Evolutionary conservation across 2,888 invertebrate species (phyloP), one percentile per base, ranked within the genome.

Genomic region (Meteorus cinctellus): DNA sequence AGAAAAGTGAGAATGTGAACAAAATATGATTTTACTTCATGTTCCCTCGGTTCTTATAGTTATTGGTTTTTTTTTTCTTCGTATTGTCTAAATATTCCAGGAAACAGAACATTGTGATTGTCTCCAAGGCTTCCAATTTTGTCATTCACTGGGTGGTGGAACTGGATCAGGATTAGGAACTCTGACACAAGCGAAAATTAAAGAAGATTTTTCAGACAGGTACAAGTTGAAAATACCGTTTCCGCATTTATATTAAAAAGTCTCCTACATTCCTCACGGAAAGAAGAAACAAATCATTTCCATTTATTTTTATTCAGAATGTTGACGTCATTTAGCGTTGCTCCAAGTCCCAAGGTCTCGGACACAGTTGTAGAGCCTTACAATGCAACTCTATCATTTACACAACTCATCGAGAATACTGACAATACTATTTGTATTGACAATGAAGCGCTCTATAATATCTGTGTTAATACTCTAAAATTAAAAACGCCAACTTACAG

Each of bases 311-410:
- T 34, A 51, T 72, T 41, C 27, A 91, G 96, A 84, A 96, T 96
- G 80, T 95, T 96, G 95, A 95, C 96, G 91, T 94, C 95, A 1
- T 96, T 95, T 86, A 93, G 95, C 6, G 95, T 96, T 3, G 94
- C 95, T 82, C 96, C 96, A 55, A 95, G 94, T 48, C 95, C 96
- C 3, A 96, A 96, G 91, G 95, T 95, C 6, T 87, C 86, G 0
- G 84, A 85, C 70, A 91, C 91, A 6, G 91, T 91, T 8, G 91
- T 91, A 12, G 91, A 91, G 80, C 91, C 91, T 1, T 92, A 91
- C 89, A 92, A 92, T 83, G 91, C 92, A 75, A 91, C 92, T 3
- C 88, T 92, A 14, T 91, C 91, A 51, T 88, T 91, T 36, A 90
- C 91, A 80, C 90, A 90, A 77, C 84, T 92, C 45, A 90, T 92